These are phyloP conservation scores for Elgaria multicarinata DNA, from an alignment of 2,113 vertebrate species.

Conservation along the genomic window DNA sequence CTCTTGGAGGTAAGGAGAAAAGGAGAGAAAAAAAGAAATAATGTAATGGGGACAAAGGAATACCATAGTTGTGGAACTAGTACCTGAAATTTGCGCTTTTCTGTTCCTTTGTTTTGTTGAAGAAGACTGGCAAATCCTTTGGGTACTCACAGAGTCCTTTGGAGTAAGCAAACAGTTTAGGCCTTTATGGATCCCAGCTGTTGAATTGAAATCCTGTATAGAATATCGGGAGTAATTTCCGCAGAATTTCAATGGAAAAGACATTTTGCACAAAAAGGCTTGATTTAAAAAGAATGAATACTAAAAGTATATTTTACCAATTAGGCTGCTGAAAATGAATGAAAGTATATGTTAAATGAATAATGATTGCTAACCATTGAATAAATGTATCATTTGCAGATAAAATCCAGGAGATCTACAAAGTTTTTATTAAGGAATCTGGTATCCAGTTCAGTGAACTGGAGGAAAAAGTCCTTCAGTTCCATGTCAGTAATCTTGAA, in stretches of 20 bases:
- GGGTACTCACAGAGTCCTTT: neutral
- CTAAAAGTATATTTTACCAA: neutral
- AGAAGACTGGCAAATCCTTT: neutral
- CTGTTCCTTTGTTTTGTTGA: neutral
- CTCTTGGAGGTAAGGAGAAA: conserved; percentile 89
- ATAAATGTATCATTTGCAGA: conserved; percentile 74
- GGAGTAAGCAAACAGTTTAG: neutral
- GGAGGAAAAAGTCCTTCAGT: conserved; percentile 95
- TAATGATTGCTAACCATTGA: neutral
- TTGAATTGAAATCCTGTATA: neutral
- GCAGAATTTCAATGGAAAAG: too few species aligned
- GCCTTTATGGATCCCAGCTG: neutral
- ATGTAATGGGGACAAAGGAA: neutral
- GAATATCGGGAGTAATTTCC: neutral
- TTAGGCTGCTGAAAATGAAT: neutral
- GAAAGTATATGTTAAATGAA: neutral
- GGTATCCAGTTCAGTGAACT: conserved; percentile 94
- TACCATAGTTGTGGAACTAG: neutral
- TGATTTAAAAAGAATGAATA: neutral
- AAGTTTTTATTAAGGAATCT: conserved; percentile 93
- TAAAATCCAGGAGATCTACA: conserved; percentile 95
- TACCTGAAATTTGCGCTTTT: conserved; percentile 16
- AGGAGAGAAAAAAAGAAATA: neutral
- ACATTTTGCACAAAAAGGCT: neutral
- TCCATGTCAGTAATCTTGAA: conserved; percentile 97